Percentiles rank a stretch among this genome's conserved stretches.
phyloP scores from a whole-genome alignment of 2,113 vertebrate species.

The Nicator chloris region DNA sequence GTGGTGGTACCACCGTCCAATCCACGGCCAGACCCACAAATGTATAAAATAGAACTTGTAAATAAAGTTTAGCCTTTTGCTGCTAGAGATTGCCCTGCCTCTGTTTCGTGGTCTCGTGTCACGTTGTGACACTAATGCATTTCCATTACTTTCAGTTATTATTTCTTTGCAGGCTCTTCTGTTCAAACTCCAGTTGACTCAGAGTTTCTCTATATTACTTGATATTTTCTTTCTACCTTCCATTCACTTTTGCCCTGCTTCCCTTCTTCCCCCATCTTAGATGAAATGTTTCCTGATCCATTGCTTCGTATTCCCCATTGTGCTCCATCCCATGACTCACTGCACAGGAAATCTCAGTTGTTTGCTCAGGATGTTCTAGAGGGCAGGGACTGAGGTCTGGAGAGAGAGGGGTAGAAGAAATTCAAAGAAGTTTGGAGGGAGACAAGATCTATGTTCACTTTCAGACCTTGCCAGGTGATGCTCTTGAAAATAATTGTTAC shows the following conservation, averaged over 20 bases:
- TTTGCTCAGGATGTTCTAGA: constrained; percentile 3
- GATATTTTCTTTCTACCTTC: neutral
- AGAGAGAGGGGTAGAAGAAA: neutral
- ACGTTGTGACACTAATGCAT: too few relatives aligned
- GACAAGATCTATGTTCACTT: neutral
- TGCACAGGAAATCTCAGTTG: constrained; percentile 6
- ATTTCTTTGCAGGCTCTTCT: neutral
- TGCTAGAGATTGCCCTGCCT: too few relatives aligned
- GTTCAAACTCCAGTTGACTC: neutral
- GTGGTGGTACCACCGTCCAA: too few relatives aligned
- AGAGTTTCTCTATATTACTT: neutral
- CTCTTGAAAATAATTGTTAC: neutral
- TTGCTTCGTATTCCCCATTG: neutral
- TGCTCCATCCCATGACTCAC: constrained; percentile 22
- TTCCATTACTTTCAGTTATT: neutral
- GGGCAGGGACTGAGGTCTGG: neutral
- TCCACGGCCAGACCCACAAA: too few relatives aligned
- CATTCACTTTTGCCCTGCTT: constrained; percentile 7
- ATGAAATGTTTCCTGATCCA: constrained; percentile 14
- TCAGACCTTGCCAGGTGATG: neutral
- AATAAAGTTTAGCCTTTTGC: too few relatives aligned
- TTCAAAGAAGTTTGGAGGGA: neutral
- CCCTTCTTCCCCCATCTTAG: neutral
- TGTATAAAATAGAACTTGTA: too few relatives aligned
- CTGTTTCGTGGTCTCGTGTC: too few relatives aligned